phyloP scores from a whole-genome alignment of 2,888 invertebrate species.

The Yponomeuta evonymella region DNA sequence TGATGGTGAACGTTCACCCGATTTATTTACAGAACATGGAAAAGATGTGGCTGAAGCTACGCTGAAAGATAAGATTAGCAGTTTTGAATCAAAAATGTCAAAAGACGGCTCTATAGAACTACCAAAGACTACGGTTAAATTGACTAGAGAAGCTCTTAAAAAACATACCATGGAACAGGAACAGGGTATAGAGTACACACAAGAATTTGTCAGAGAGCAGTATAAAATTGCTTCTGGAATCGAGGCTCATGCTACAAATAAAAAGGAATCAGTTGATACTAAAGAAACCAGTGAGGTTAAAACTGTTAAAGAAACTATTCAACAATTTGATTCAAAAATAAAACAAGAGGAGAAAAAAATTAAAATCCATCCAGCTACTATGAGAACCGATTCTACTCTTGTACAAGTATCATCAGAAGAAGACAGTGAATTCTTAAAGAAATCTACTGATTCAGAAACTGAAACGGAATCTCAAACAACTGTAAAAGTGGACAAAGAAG shows the following conservation, averaged over 20 bases:
- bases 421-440: constrained; percentile 70
- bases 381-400: constrained; percentile 69
- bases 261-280: constrained; percentile 45
- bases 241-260: constrained; percentile 36
- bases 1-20: constrained; percentile 63
- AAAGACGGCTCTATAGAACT: constrained; percentile 59
- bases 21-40: constrained; percentile 57
- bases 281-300: constrained; percentile 52
- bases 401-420: constrained; percentile 73
- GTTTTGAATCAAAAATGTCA: constrained; percentile 67
- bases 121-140: constrained; percentile 58
- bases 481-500: constrained; percentile 34
- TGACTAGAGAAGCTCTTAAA: constrained; percentile 71
- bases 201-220: constrained; percentile 71
- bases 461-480: constrained; percentile 74
- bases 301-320: constrained; percentile 67
- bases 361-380: constrained; percentile 56
- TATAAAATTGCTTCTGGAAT: constrained; percentile 50
- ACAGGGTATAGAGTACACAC: constrained; percentile 67
- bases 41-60: constrained; percentile 70
- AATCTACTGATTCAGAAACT: constrained; percentile 72
- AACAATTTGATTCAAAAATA: constrained; percentile 60
- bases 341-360: constrained; percentile 58
- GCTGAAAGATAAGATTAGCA: constrained; percentile 60
- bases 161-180: constrained; percentile 69